Percentiles rank a stretch among this genome's conserved stretches.
phyloP scores from a whole-genome alignment of 2,113 vertebrate genomes.

The Anhinga anhinga region DNA sequence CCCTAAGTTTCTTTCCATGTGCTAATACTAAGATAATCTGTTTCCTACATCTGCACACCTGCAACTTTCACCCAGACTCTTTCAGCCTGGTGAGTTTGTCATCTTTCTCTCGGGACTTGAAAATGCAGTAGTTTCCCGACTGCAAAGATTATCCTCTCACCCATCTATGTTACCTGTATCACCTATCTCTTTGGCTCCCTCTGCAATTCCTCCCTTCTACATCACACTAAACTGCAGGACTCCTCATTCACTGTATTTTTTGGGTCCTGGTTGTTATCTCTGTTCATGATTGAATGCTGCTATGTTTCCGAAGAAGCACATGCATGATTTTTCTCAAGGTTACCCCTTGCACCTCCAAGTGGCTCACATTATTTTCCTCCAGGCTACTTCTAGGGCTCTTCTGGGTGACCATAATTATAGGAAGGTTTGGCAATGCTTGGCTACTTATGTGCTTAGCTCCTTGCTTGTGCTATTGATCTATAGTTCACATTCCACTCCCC shows the following conservation, averaged over 20 bases:
- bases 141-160: neutral
- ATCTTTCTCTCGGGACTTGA: neutral
- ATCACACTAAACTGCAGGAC: neutral
- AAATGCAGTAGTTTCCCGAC: neutral
- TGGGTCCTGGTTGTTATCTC: neutral
- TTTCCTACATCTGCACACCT: neutral
- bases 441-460: neutral
- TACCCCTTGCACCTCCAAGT: neutral
- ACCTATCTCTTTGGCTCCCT: neutral
- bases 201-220: neutral
- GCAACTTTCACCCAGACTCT: neutral
- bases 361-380: neutral
- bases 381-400: neutral
- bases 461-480: neutral
- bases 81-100: neutral
- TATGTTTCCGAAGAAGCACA: neutral
- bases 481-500: neutral
- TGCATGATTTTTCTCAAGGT: neutral
- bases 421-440: neutral
- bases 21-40: neutral
- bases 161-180: neutral
- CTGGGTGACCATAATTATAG: neutral
- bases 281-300: neutral
- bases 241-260: neutral
- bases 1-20: neutral